A percentile compares a stretch with the other conserved stretches of the same genome.
phyloP scores from a whole-genome alignment of 2,888 invertebrate species.

The Drosophila buzzatii region DNA sequence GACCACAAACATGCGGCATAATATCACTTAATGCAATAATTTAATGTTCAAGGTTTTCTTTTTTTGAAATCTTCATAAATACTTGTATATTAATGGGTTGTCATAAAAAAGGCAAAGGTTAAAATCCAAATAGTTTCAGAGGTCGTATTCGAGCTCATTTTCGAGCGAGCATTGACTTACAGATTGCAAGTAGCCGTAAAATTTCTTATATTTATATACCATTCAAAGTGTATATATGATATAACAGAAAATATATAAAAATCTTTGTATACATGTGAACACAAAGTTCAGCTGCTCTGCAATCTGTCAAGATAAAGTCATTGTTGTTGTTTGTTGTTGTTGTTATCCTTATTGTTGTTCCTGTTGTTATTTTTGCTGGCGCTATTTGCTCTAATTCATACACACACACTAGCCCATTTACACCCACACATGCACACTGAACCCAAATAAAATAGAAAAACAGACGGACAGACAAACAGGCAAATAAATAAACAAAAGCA shows the following conservation, averaged over 20 bases:
- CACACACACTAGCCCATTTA: constrained; percentile 20
- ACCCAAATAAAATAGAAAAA: constrained; percentile 48
- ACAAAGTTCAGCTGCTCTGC: constrained; percentile 48
- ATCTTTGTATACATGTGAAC: constrained; percentile 7
- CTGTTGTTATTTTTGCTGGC: constrained; percentile 39
- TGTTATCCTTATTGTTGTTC: constrained; percentile 59
- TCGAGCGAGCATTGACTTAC: constrained; percentile 3
- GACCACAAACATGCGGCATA: background rate
- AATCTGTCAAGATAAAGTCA: constrained; percentile 77
- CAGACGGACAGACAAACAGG: constrained; percentile 44
- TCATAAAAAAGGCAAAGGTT: background rate
- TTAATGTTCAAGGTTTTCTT: background rate
- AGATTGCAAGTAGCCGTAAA: constrained; percentile 10
- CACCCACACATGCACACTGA: constrained; percentile 42
- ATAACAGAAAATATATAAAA: constrained; percentile 14
- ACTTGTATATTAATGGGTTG: background rate
- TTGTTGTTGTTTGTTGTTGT: constrained; percentile 65
- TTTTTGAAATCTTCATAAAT: background rate
- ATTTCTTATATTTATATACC: constrained; percentile 14
- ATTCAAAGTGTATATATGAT: constrained; percentile 10
- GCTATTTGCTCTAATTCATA: constrained; percentile 49
- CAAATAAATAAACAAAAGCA: constrained; percentile 75
- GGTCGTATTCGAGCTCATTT: background rate
- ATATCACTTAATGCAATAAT: background rate
- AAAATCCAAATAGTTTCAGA: background rate